These are phyloP conservation scores for Lophius americanus DNA, from an alignment of 2,797 vertebrate genomes.

Conservation along the genomic window DNA sequence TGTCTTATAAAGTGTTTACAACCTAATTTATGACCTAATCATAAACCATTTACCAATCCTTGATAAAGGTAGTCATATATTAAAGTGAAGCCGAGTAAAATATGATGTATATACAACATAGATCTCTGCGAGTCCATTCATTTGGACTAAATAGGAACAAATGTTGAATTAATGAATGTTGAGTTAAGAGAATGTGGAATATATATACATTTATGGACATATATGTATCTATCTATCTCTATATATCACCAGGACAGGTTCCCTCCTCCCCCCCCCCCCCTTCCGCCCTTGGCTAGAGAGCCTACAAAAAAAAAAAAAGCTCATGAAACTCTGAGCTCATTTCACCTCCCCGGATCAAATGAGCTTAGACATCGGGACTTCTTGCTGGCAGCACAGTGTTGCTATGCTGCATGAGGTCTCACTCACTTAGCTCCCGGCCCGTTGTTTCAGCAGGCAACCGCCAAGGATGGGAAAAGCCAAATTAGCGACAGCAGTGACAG, in stretches of 20 bases:
- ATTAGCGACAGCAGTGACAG: conserved; percentile 52
- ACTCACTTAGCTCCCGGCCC: conserved; percentile 40
- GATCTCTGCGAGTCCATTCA: neutral
- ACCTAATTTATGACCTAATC: too few species aligned
- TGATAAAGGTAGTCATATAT: too few species aligned
- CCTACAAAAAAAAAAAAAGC: neutral
- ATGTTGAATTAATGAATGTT: neutral
- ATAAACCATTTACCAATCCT: too few species aligned
- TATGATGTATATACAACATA: too few species aligned
- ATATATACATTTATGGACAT: too few species aligned
- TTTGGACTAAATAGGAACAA: neutral
- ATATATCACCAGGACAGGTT: too few species aligned
- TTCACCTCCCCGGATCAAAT: conserved; percentile 69
- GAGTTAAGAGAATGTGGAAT: too few species aligned
- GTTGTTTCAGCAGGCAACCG: conserved; percentile 54
- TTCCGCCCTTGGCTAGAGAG: too few species aligned
- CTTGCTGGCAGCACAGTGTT: conserved; percentile 48
- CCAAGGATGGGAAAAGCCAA: conserved; percentile 38
- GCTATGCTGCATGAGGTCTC: conserved; percentile 60
- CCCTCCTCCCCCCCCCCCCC: too few species aligned
- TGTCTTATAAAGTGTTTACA: too few species aligned
- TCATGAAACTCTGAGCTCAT: conserved; percentile 31
- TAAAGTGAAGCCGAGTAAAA: too few species aligned
- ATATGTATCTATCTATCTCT: too few species aligned
- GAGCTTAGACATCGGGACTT: conserved; percentile 47